These are phyloP conservation scores for Epinotia brunnichana DNA, from an alignment of 2,888 invertebrate species.

Conservation along the genomic window DNA sequence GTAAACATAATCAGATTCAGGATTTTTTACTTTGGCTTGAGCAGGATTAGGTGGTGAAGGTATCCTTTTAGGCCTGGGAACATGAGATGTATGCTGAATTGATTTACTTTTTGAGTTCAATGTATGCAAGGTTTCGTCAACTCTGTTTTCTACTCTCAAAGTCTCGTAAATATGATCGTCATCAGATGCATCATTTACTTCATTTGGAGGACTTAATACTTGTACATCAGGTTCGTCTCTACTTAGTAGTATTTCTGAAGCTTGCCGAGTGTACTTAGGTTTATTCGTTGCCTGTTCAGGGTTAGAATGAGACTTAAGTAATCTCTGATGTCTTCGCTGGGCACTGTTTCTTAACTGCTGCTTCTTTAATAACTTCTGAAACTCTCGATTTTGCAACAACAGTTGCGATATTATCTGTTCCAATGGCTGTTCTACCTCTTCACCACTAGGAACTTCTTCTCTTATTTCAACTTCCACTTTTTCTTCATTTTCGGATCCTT, in stretches of 20 bases:
- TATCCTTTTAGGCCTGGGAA: conserved; percentile 65
- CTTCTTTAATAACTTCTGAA: conserved; percentile 90
- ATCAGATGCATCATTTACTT: conserved; percentile 62
- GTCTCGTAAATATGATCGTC: conserved; percentile 86
- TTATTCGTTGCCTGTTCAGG: conserved; percentile 76
- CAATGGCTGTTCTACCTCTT: conserved; percentile 83
- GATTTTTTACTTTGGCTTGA: conserved; percentile 51
- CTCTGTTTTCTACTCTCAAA: conserved; percentile 74
- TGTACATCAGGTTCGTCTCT: conserved; percentile 52
- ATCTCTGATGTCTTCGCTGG: conserved; percentile 81
- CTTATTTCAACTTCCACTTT: conserved; percentile 58
- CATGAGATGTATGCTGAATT: conserved; percentile 64
- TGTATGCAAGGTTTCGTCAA: conserved; percentile 62
- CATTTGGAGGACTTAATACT: conserved; percentile 52
- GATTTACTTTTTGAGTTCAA: conserved; percentile 67
- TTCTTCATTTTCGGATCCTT: conserved; percentile 74
- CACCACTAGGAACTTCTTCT: conserved; percentile 62
- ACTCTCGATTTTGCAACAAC: conserved; percentile 91
- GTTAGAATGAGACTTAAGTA: conserved; percentile 81
- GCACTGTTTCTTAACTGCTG: conserved; percentile 85
- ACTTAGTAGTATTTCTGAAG: conserved; percentile 65
- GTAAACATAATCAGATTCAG: conserved; percentile 81
- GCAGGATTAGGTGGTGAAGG: conserved; percentile 65
- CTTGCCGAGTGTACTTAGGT: conserved; percentile 70
- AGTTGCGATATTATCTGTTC: conserved; percentile 92